These are phyloP conservation scores for Porites lobata DNA, from an alignment of 92 coral and sea anemone genomes.

Conservation along the genomic window DNA sequence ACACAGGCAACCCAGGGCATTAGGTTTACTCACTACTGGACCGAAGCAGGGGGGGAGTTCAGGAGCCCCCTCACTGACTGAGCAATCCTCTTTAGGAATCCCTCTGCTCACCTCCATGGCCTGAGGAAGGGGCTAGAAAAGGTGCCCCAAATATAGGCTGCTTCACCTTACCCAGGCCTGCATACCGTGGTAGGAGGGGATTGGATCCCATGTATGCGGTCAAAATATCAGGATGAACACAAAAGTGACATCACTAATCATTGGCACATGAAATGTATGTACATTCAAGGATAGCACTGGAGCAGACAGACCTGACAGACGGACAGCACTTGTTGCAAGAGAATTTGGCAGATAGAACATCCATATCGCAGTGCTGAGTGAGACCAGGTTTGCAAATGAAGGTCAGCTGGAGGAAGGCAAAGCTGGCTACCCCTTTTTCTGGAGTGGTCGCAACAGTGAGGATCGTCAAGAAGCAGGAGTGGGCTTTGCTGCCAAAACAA, in stretches of 20 bases:
- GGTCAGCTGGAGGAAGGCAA: constrained; percentile 53
- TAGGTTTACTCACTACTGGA: constrained; percentile 26
- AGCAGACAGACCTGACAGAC: constrained; percentile 50
- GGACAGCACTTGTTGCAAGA: constrained; percentile 57
- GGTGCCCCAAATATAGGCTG: constrained; percentile 63
- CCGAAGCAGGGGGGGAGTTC: constrained; percentile 26
- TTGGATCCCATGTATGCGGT: constrained; percentile 40
- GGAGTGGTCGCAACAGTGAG: not conserved
- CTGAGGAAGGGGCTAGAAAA: constrained; percentile 68
- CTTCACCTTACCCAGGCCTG: constrained; percentile 42
- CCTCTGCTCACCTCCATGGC: not conserved
- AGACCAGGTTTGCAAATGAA: constrained; percentile 56
- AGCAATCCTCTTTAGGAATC: constrained; percentile 75
- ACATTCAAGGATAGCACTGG: constrained; percentile 50
- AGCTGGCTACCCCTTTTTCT: constrained; percentile 63
- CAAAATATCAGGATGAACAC: constrained; percentile 9
- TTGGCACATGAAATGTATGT: not conserved
- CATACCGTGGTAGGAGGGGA: constrained; percentile 60
- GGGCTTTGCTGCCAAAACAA: too few species aligned
- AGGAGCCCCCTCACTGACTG: constrained; percentile 68
- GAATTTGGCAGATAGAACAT: constrained; percentile 57
- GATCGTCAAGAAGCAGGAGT: too few species aligned
- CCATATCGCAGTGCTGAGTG: constrained; percentile 56
- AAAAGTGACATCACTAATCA: constrained; percentile 35
- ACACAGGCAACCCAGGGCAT: constrained; percentile 66